Evolutionary conservation across 2,113 vertebrate species (phyloP).

Genomic region (Motacilla tschutschensis): DNA sequence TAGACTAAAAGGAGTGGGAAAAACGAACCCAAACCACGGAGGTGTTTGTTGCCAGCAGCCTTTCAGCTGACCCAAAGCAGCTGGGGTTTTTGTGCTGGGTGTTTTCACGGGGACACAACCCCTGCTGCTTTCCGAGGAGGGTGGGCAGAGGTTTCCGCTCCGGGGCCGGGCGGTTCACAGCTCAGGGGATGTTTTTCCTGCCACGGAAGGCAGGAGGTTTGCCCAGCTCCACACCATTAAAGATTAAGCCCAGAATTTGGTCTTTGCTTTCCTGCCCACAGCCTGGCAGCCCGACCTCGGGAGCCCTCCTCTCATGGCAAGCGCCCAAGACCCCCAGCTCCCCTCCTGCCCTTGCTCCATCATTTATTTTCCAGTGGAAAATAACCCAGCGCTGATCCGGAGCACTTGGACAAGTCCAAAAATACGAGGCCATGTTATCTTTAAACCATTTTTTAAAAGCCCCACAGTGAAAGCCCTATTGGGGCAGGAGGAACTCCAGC

Average conservation of each 20-base stretch:
- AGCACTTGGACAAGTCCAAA: slow-evolving; percentile 29
- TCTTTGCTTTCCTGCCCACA: background rate
- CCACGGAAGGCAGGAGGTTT: background rate
- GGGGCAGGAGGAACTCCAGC: background rate
- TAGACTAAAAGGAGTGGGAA: accelerated
- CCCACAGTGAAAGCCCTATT: slow-evolving; percentile 2
- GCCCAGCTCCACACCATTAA: background rate
- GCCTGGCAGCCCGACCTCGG: background rate
- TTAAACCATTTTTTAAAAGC: slow-evolving; percentile 14
- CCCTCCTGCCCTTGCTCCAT: background rate
- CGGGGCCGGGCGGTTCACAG: accelerated
- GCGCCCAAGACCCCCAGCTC: accelerated
- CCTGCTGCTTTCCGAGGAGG: background rate
- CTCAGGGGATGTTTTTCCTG: background rate
- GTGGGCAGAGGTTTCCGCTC: accelerated
- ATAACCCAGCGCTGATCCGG: background rate
- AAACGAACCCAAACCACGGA: no score
- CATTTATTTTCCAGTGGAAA: slow-evolving; percentile 43
- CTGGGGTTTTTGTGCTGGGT: accelerated
- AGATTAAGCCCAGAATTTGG: background rate
- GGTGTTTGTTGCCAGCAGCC: accelerated
- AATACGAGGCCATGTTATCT: slow-evolving; percentile 38
- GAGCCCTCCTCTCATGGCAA: background rate
- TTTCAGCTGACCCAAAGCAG: background rate
- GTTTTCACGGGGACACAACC: accelerated